Evolutionary conservation across 2,888 invertebrate genomes (phyloP), one percentile per base, ranked within the genome.

Genomic region (Rhorus exstirpatorius): DNA sequence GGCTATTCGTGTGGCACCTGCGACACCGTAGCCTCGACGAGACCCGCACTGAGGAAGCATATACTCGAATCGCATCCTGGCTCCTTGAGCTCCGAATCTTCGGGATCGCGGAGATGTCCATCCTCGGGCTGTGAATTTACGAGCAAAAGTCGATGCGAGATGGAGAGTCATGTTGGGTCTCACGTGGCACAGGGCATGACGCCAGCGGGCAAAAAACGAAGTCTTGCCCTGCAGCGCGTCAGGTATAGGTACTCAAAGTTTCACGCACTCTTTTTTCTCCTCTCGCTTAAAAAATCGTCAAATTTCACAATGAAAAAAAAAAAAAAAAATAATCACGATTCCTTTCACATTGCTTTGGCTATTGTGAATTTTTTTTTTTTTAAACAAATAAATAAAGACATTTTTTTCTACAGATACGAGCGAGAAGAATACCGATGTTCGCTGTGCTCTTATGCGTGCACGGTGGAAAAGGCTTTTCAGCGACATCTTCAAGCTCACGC

Each of bases 381-480:
- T 14, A 24, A 31, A 31, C 6, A 6, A 31, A 3, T 31, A 3
- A 31, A 31, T 31, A 31, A 31, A 31, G 3, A 31, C 2, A 31
- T 3, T 31, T 31, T 3, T 31, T 3, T 31, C 6, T 31, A 6
- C 31, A 94, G 94, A 89, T 94, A 94, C 90, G 94, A 94, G 67
- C 92, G 94, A 49, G 94, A 94, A 85, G 94, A 94, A 87, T 94
- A 94, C 86, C 91, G 93, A 31, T 94, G 94, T 88, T 93, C 93
- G 21, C 87, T 93, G 76, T 94, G 94, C 88, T 93, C 94, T 1
- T 94, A 94, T 85, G 94, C 93, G 1, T 94, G 94, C 86, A 94
- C 94, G 19, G 94, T 94, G 82, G 94, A 94, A 87, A 94, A 94
- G 85, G 94, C 94, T 0, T 94, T 94, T 82, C 92, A 94, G 63